Evolutionary conservation across 2,113 vertebrate species (phyloP).

Genomic region (Edolisoma coerulescens): DNA sequence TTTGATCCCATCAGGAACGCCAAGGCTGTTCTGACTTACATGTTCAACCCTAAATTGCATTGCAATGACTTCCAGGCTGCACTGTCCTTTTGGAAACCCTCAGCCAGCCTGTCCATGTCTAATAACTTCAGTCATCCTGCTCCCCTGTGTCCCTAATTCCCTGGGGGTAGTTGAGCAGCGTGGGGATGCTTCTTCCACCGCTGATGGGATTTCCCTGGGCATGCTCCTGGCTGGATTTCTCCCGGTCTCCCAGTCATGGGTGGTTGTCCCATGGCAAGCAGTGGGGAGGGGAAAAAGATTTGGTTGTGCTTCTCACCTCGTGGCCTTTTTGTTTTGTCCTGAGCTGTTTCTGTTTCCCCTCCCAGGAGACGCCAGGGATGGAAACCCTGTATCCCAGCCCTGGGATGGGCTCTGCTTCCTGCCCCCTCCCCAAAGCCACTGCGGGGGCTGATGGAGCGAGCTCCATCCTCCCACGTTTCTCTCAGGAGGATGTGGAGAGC

Average conservation of each 20-base stretch:
- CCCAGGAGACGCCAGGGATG: rapidly evolving
- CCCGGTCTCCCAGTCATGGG: too few relatives aligned
- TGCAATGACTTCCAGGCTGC: not conserved
- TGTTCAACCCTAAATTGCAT: not conserved
- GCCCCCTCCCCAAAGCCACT: not conserved
- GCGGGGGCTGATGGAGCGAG: not conserved
- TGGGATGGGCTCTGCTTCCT: not conserved
- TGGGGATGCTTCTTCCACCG: rapidly evolving
- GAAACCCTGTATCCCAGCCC: not conserved
- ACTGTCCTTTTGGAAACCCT: not conserved
- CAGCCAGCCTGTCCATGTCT: not conserved
- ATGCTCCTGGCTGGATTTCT: not conserved
- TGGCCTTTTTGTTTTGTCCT: not conserved
- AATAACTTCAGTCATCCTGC: too few relatives aligned
- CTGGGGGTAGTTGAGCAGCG: rapidly evolving
- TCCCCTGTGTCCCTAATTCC: not conserved
- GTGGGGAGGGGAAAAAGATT: not conserved
- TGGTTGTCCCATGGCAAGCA: not conserved
- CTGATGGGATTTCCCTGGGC: not conserved
- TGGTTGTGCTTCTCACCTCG: not conserved
- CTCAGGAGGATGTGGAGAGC: not conserved
- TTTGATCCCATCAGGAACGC: not conserved
- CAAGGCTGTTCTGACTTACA: not conserved
- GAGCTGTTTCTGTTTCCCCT: not conserved
- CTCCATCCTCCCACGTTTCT: not conserved